Percentiles rank a stretch among this genome's conserved stretches.
These are phyloP conservation scores for Noctua fimbriata DNA, from an alignment of 2,888 invertebrate species.

Conservation along the genomic window DNA sequence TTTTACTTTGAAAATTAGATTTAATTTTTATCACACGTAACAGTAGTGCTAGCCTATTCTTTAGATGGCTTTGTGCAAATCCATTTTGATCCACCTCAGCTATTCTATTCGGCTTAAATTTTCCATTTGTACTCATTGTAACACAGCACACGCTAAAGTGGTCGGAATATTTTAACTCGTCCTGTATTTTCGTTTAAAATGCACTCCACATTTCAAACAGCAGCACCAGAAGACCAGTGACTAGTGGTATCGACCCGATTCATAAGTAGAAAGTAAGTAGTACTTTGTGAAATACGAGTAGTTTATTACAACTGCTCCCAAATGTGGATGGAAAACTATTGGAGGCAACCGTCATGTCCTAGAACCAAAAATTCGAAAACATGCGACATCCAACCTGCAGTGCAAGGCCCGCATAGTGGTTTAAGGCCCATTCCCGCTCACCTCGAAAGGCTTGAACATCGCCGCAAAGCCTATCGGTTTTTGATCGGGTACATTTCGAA, in stretches of 20 bases:
- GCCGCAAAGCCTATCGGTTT: neutral
- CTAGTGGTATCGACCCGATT: neutral
- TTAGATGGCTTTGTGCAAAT: neutral
- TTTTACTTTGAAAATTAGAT: neutral
- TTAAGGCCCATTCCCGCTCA: neutral
- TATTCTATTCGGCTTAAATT: neutral
- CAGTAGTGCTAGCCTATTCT: neutral
- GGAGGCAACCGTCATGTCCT: neutral
- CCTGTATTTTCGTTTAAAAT: neutral
- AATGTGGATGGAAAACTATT: neutral
- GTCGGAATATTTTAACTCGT: neutral
- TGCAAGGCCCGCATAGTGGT: neutral
- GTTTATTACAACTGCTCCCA: neutral
- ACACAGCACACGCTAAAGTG: neutral
- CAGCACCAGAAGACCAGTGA: neutral
- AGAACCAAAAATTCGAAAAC: neutral
- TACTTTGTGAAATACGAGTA: no score
- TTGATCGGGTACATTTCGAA: neutral
- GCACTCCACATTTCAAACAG: neutral
- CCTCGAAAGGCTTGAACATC: neutral
- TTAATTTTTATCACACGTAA: neutral
- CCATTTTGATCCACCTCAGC: neutral
- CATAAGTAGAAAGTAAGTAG: neutral
- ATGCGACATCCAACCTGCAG: neutral
- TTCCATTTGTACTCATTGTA: neutral